Evolutionary conservation across 2,113 vertebrate species (phyloP), one percentile per base, ranked within the genome.

Genomic region (Rhadina sibilatrix): DNA sequence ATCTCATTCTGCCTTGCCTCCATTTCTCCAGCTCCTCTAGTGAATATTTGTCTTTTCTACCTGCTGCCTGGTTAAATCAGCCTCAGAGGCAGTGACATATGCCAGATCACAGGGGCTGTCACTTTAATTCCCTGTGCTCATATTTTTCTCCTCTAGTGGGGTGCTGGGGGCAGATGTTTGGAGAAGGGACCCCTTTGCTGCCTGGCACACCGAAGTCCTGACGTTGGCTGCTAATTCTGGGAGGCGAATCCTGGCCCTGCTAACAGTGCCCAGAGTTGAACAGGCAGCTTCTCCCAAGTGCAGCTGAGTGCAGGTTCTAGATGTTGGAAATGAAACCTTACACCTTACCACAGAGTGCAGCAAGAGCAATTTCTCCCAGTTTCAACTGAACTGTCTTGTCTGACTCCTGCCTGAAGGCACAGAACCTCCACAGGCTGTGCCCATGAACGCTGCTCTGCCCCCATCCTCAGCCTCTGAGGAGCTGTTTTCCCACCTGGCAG

Each of bases 31-130:
- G 79, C 49, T 95, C 65, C 80, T 93, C 53, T 82, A 25, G 72
- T 30, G 92, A 89, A 76, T 96, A 97, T 96, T 93, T 95, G 86
- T 94, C 95, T 96, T 92, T 89, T 71, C 88, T 97, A 96, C 96
- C 96, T 96, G 96, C 94, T 90, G 95, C 80, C 95, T 88, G 65
- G 93, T 89, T 90, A 75, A 79, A 96, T 95, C 94, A 91, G 90
- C 90, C 92, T 96, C 6, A 17, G 83, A 95, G 92, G 90, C 83
- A 89, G 76, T 96, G 92, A 96, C 96, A 96, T 90, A 95, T 79
- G 94, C 94, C 96, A 96, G 93, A 97, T 90, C 30, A 11, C 4
- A 4, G 96, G 92, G 90, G 90, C 92, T 96, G 96, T 95, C 96
- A 96, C 92, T 96, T 93, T 87, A 92, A 92, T 94, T 96, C 96